A percentile compares a stretch with the other conserved stretches of the same genome.
Evolutionary conservation across 2,797 vertebrate genomes (phyloP).

Genomic region (Catostomus latipinnis): DNA sequence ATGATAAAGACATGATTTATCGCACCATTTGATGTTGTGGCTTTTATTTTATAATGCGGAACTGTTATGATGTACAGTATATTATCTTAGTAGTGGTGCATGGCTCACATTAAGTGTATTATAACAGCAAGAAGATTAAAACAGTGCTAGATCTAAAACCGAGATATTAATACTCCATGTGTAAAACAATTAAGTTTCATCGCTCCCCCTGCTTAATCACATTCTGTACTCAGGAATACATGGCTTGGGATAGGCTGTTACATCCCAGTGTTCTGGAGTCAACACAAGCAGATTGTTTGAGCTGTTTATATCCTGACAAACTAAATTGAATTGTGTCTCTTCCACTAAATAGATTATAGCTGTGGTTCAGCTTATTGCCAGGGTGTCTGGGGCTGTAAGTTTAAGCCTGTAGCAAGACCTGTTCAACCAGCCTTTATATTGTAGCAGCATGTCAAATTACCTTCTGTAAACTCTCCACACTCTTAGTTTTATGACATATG

Average conservation of each 20-base stretch:
- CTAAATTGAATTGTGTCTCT: conserved; percentile 59
- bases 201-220: neutral
- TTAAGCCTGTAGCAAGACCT: conserved; percentile 48
- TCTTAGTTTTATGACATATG: conserved; percentile 8
- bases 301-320: conserved; percentile 60
- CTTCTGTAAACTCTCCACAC: conserved; percentile 1
- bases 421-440: conserved; percentile 35
- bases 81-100: conserved; percentile 53
- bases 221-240: conserved; percentile 4
- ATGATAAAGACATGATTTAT: conserved; percentile 49
- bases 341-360: conserved; percentile 62
- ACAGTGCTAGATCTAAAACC: conserved; percentile 54
- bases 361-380: conserved; percentile 47
- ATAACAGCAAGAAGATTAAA: conserved; percentile 59
- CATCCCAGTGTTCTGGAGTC: neutral
- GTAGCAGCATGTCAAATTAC: conserved; percentile 37
- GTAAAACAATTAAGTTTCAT: conserved; percentile 57
- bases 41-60: conserved; percentile 49
- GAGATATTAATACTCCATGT: conserved; percentile 52
- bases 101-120: conserved; percentile 54
- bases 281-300: conserved; percentile 31
- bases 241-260: neutral
- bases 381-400: conserved; percentile 50
- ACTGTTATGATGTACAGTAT: conserved; percentile 34
- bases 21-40: conserved; percentile 42